These are phyloP conservation scores for Montipora sp. DNA, from an alignment of 64 coral and sea anemone genomes.

Conservation along the genomic window DNA sequence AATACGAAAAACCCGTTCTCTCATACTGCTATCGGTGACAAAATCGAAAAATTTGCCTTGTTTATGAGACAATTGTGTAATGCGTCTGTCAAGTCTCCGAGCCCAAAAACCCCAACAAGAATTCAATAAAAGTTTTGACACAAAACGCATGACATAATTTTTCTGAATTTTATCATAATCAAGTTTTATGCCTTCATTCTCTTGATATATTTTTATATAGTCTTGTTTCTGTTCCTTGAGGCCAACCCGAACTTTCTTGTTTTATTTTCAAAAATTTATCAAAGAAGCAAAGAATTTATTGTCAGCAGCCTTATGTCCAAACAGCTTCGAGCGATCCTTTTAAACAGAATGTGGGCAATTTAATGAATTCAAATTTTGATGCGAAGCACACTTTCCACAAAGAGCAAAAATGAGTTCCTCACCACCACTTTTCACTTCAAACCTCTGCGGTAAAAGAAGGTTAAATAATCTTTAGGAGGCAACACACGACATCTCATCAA, in stretches of 20 bases:
- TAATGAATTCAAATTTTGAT: too few relatives aligned
- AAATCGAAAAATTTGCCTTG: background rate
- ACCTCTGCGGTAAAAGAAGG: too few relatives aligned
- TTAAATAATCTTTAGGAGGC: too few relatives aligned
- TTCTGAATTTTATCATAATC: background rate
- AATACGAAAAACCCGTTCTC: background rate
- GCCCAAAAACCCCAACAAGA: slow-evolving; percentile 42
- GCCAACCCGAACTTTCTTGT: slow-evolving; percentile 43
- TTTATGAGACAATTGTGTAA: background rate
- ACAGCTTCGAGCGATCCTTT: too few relatives aligned
- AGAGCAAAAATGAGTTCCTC: too few relatives aligned
- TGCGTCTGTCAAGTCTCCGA: background rate
- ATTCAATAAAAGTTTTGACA: background rate
- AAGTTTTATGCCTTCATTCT: background rate
- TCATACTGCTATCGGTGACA: background rate
- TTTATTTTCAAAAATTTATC: slow-evolving; percentile 27
- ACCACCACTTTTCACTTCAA: too few relatives aligned
- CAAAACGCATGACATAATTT: background rate
- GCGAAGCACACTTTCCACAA: too few relatives aligned
- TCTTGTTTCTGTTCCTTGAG: fast-evolving
- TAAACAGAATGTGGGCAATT: too few relatives aligned
- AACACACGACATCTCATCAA: too few relatives aligned
- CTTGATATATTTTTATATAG: background rate
- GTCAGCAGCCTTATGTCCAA: background rate
- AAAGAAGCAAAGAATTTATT: background rate